Conservation (phyloP, 2,888 invertebrate species). For the Dendrolimus houi region DNA sequence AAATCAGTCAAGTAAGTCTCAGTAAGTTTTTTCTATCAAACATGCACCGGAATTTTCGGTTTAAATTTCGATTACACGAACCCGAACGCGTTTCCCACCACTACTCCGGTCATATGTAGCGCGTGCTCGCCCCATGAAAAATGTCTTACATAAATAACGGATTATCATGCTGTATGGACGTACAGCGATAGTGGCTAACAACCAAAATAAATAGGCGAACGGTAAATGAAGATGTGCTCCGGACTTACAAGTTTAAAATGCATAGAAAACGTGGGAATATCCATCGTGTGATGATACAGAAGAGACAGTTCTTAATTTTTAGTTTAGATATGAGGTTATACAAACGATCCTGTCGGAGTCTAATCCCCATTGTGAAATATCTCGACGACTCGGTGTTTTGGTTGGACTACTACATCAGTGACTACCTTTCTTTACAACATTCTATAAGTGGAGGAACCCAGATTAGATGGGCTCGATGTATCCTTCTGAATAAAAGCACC, state of each 20-base stretch:
- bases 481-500: too few relatives aligned
- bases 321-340: too few relatives aligned
- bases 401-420: too few relatives aligned
- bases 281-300: constrained; percentile 6
- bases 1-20: too few relatives aligned
- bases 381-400: too few relatives aligned
- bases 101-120: constrained; percentile 19
- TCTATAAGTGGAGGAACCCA: too few relatives aligned
- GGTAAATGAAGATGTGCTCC: constrained; percentile 59
- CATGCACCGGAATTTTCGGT: constrained; percentile 1
- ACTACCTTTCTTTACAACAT: too few relatives aligned
- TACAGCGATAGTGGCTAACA: constrained; percentile 59
- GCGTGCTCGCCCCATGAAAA: constrained; percentile 59
- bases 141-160: constrained; percentile 68
- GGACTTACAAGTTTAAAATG: constrained; percentile 22
- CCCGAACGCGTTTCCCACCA: constrained; percentile 6
- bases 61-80: not conserved
- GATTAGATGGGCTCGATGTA: too few relatives aligned
- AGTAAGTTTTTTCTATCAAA: too few relatives aligned
- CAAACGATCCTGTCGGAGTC: too few relatives aligned
- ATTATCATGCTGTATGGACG: constrained; percentile 66
- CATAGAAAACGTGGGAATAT: constrained; percentile 6
- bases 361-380: too few relatives aligned
- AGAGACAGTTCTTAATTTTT: constrained; percentile 2
- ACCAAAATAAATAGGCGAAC: constrained; percentile 63